phyloP scores from a whole-genome alignment of 2,888 invertebrate genomes.

The Pollenia amentaria region DNA sequence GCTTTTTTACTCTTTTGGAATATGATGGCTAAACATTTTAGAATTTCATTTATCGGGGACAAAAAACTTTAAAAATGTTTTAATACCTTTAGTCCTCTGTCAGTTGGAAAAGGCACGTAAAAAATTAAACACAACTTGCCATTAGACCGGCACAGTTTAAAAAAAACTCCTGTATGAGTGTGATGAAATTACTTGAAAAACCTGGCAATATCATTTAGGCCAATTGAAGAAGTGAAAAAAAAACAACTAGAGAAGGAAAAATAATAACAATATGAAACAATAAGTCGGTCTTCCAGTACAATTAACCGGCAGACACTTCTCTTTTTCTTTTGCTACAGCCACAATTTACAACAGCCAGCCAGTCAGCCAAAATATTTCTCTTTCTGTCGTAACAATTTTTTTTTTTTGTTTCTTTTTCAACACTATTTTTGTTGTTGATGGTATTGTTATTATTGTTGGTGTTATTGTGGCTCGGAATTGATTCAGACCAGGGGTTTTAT shows the following conservation, averaged over 20 bases:
- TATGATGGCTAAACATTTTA: no score
- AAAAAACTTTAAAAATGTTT: background rate
- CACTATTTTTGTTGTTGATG: conserved; percentile 12
- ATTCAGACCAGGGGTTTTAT: conserved; percentile 77
- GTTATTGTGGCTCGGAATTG: conserved; percentile 49
- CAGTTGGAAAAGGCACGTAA: conserved; percentile 44
- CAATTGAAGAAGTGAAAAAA: conserved; percentile 54
- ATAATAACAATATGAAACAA: conserved; percentile 13
- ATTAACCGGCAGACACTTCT: conserved; percentile 37
- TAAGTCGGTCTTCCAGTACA: conserved; percentile 39
- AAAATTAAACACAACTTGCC: conserved; percentile 53
- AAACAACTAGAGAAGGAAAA: conserved; percentile 20
- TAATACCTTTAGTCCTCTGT: conserved; percentile 24
- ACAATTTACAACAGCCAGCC: conserved; percentile 13
- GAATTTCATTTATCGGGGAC: no score
- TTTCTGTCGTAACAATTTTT: conserved; percentile 55
- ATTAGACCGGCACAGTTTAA: conserved; percentile 63
- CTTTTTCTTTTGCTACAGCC: conserved; percentile 46
- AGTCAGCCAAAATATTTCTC: conserved; percentile 40
- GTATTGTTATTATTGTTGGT: conserved; percentile 32
- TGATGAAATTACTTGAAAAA: conserved; percentile 55
- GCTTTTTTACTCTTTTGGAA: no score
- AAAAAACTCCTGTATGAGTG: conserved; percentile 58
- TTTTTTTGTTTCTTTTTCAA: conserved; percentile 14
- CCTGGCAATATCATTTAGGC: conserved; percentile 70